Conservation (phyloP, 2,888 invertebrate species). For the Synergus umbraculus region DNA sequence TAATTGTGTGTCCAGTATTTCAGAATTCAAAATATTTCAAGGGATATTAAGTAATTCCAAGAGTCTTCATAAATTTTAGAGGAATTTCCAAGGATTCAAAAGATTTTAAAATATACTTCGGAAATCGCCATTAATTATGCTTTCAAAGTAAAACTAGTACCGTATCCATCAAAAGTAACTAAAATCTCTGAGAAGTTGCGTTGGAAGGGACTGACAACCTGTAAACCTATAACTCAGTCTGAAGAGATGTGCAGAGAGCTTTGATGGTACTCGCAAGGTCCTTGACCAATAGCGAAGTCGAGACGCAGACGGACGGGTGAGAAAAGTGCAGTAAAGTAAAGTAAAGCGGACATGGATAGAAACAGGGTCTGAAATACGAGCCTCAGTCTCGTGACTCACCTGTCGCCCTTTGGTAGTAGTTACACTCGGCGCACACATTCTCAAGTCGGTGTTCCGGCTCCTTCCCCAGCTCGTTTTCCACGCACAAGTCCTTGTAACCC, state of each 20-base stretch:
- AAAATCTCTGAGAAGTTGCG: not conserved
- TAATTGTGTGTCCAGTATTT: not conserved
- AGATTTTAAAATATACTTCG: not conserved
- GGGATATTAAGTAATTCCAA: no score
- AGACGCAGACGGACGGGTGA: constrained; percentile 51
- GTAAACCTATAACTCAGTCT: not conserved
- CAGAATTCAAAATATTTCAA: no score
- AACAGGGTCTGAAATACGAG: constrained; percentile 44
- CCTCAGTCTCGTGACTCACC: constrained; percentile 72
- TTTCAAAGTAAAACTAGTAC: not conserved
- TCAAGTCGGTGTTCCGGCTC: constrained; percentile 55
- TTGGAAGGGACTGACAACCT: not conserved
- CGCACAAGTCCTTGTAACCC: constrained; percentile 92
- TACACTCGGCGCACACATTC: constrained; percentile 81
- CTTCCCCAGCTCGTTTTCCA: constrained; percentile 63
- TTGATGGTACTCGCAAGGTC: constrained; percentile 47
- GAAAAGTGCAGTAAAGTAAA: constrained; percentile 45
- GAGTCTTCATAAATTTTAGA: no score
- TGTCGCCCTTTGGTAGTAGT: constrained; percentile 79
- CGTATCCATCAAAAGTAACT: not conserved
- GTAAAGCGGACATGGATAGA: constrained; percentile 44
- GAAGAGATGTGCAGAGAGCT: not conserved
- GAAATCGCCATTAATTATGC: not conserved
- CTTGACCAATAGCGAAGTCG: constrained; percentile 56
- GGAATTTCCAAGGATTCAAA: no score